Conservation (phyloP, 2,888 invertebrate genomes). For the Thelaira solivaga region DNA sequence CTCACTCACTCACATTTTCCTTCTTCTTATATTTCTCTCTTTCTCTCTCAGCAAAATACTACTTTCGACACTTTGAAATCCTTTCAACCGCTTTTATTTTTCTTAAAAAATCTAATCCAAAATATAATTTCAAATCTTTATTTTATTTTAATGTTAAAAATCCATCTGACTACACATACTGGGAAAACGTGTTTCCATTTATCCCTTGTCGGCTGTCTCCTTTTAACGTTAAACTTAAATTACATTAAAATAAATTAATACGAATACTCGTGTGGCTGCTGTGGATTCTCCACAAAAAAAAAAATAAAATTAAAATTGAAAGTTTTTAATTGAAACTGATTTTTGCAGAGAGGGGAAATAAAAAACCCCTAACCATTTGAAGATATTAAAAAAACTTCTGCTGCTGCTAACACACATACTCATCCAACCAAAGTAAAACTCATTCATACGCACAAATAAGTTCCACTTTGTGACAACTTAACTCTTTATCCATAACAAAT, state of each 20-base stretch:
- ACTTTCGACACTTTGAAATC: too few relatives aligned
- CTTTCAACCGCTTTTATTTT: too few relatives aligned
- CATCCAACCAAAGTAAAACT: neutral
- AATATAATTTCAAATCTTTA: too few relatives aligned
- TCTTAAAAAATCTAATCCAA: too few relatives aligned
- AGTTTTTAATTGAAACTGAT: slow-evolving; percentile 49
- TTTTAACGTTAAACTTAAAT: slow-evolving; percentile 14
- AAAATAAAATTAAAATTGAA: too few relatives aligned
- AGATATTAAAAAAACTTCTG: neutral
- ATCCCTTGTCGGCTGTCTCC: neutral
- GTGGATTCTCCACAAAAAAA: slow-evolving; percentile 30
- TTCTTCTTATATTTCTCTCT: too few relatives aligned
- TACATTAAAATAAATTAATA: slow-evolving; percentile 43
- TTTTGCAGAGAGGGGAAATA: slow-evolving; percentile 43
- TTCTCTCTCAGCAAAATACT: too few relatives aligned
- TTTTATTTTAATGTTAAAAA: too few relatives aligned
- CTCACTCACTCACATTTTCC: too few relatives aligned
- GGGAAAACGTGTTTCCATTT: neutral
- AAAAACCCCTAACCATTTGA: neutral
- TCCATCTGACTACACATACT: too few relatives aligned
- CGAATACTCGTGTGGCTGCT: slow-evolving; percentile 35
- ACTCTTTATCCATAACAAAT: neutral
- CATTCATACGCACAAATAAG: neutral
- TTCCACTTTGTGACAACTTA: neutral
- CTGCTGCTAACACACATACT: too few relatives aligned